These are phyloP conservation scores for Habroteleia sp. DNA, from an alignment of 2,888 invertebrate species.

Conservation along the genomic window DNA sequence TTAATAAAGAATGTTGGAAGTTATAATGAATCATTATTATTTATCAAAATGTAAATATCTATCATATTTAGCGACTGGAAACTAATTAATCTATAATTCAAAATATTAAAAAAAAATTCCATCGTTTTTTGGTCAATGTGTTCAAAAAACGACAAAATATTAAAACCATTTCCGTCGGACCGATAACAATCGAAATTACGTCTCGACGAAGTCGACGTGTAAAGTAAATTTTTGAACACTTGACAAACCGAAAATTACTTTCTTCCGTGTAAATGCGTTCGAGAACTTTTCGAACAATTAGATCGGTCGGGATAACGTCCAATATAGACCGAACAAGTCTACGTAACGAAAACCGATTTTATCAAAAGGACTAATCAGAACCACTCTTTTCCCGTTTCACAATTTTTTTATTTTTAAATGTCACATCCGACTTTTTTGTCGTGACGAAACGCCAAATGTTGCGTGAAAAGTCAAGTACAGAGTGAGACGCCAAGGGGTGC, in stretches of 20 bases:
- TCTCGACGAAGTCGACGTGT: constrained; percentile 14
- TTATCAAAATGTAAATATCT: too few relatives aligned
- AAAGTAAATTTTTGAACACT: constrained; percentile 38
- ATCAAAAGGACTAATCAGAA: constrained; percentile 29
- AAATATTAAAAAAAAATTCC: too few relatives aligned
- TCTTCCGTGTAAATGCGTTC: constrained; percentile 44
- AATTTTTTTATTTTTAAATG: constrained; percentile 34
- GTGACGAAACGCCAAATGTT: constrained; percentile 44
- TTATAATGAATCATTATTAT: too few relatives aligned
- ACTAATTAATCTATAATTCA: too few relatives aligned
- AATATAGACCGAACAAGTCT: constrained; percentile 13
- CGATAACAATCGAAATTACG: constrained; percentile 17
- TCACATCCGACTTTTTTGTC: constrained; percentile 27
- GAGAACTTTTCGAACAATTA: constrained; percentile 46
- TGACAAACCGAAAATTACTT: constrained; percentile 51
- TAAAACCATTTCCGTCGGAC: constrained; percentile 36
- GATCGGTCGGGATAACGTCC: constrained; percentile 34
- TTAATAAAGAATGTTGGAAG: too few relatives aligned
- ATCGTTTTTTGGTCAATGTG: too few relatives aligned
- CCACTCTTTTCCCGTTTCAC: constrained; percentile 37
- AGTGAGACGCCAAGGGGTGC: constrained; percentile 25
- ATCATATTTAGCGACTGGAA: too few relatives aligned
- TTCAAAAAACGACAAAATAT: constrained; percentile 17
- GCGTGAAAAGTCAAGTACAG: constrained; percentile 50
- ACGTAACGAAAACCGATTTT: constrained; percentile 43